phyloP scores from a whole-genome alignment of 2,113 vertebrate species.

The Bufo gargarizans region DNA sequence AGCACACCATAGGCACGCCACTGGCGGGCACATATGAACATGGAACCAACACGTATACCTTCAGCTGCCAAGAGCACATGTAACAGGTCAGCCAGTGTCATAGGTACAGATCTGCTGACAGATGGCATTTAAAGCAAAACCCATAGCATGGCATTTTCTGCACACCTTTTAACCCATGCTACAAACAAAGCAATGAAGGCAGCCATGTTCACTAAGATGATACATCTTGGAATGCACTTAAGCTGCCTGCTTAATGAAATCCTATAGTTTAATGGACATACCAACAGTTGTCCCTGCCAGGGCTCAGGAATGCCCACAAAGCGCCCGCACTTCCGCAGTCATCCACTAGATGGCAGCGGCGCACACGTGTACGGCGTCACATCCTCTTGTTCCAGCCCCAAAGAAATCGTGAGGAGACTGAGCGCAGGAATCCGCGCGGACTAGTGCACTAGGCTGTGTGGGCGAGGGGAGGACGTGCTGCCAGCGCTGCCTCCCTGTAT shows the following conservation, averaged over 20 bases:
- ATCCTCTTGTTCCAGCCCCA: slow-evolving; percentile 36
- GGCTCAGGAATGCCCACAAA: not conserved
- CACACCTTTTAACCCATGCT: not conserved
- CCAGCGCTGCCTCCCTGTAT: slow-evolving; percentile 28
- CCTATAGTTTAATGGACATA: not conserved
- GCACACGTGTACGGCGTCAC: slow-evolving; percentile 8
- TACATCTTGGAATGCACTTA: not conserved
- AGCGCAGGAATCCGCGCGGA: slow-evolving; percentile 17
- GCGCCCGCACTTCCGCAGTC: not conserved
- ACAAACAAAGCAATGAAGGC: not conserved
- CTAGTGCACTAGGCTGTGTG: slow-evolving; percentile 11
- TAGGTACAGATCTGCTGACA: too few species aligned
- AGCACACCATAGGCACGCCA: too few species aligned
- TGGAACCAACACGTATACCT: too few species aligned
- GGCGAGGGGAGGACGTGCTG: slow-evolving; percentile 42
- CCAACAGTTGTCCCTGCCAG: not conserved
- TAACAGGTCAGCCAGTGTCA: too few species aligned
- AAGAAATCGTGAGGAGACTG: not conserved
- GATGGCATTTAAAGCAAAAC: too few species aligned
- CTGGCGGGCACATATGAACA: too few species aligned
- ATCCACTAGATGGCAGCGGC: slow-evolving; percentile 29
- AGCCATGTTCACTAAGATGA: not conserved
- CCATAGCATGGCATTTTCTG: not conserved
- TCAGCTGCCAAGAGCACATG: too few species aligned
- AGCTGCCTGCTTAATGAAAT: not conserved